Evolutionary conservation across 2,888 invertebrate species (phyloP).

Genomic region (Trichogramma dendrolimi): DNA sequence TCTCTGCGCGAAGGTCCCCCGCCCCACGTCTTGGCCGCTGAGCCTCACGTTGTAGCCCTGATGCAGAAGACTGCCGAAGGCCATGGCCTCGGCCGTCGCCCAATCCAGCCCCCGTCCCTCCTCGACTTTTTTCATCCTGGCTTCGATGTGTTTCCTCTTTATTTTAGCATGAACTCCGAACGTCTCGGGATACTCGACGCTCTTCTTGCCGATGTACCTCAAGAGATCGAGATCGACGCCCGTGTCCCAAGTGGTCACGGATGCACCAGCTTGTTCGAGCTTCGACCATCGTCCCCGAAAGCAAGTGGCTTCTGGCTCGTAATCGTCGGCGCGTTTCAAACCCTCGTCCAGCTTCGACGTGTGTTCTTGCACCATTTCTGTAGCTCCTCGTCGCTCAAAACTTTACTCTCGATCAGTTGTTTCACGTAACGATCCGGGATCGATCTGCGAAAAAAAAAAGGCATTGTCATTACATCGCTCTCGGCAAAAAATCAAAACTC

Average conservation of each 20-base stretch:
- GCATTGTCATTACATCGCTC: no score
- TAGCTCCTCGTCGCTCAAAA: conserved; percentile 63
- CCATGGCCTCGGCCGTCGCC: conserved; percentile 92
- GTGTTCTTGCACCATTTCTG: conserved; percentile 60
- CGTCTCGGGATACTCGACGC: conserved; percentile 68
- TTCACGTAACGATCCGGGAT: conserved; percentile 81
- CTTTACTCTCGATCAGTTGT: conserved; percentile 59
- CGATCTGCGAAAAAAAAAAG: conserved; percentile 57
- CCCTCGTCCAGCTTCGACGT: conserved; percentile 65
- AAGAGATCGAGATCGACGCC: conserved; percentile 74
- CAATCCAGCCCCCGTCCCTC: conserved; percentile 80
- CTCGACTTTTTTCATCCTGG: conserved; percentile 66
- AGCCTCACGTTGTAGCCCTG: conserved; percentile 84
- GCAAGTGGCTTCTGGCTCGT: conserved; percentile 54
- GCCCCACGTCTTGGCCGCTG: conserved; percentile 93
- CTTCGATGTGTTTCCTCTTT: conserved; percentile 70
- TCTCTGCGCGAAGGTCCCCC: conserved; percentile 97
- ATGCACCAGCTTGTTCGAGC: conserved; percentile 64
- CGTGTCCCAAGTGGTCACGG: conserved; percentile 85
- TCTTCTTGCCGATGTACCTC: conserved; percentile 73
- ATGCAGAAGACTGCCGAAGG: conserved; percentile 75
- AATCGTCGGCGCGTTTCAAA: conserved; percentile 61
- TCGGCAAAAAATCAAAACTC: not conserved
- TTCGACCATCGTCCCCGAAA: conserved; percentile 62
- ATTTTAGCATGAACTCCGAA: conserved; percentile 85